A percentile compares a stretch with the other conserved stretches of the same genome.
phyloP scores from a whole-genome alignment of 2,888 invertebrate genomes.

The Pocota personata region DNA sequence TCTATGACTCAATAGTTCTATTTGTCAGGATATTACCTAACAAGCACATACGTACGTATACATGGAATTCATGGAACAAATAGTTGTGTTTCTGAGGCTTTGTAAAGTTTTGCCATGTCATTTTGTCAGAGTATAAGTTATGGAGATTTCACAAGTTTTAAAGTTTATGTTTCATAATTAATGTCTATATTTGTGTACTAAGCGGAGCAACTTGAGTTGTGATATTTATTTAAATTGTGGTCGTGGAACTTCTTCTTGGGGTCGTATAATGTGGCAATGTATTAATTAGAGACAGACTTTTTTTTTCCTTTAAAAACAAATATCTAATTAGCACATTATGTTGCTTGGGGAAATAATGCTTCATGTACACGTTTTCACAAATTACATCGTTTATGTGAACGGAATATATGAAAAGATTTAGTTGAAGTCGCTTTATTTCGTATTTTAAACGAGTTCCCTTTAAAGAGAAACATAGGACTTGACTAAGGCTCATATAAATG shows the following conservation, averaged over 20 bases:
- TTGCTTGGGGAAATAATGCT: no score
- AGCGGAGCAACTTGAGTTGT: neutral
- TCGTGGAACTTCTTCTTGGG: neutral
- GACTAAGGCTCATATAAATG: no score
- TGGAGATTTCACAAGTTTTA: conserved; percentile 8
- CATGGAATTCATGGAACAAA: conserved; percentile 7
- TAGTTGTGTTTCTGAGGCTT: conserved; percentile 4
- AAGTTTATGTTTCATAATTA: conserved; percentile 40
- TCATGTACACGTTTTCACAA: no score
- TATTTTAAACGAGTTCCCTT: no score
- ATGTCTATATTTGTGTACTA: neutral
- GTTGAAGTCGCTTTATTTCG: no score
- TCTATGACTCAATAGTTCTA: conserved; percentile 27
- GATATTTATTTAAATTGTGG: neutral
- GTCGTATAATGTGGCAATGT: no score
- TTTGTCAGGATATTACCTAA: conserved; percentile 28
- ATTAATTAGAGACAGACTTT: no score
- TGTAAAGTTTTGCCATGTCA: conserved; percentile 18
- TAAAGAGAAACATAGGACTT: no score
- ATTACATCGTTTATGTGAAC: no score
- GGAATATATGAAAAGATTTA: no score
- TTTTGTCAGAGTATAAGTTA: conserved; percentile 32
- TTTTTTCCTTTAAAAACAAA: no score
- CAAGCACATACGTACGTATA: neutral
- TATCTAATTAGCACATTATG: no score